Base-by-base conservation (phyloP, 2,113 vertebrate species). In the Salvelinus namaycush region DNA sequence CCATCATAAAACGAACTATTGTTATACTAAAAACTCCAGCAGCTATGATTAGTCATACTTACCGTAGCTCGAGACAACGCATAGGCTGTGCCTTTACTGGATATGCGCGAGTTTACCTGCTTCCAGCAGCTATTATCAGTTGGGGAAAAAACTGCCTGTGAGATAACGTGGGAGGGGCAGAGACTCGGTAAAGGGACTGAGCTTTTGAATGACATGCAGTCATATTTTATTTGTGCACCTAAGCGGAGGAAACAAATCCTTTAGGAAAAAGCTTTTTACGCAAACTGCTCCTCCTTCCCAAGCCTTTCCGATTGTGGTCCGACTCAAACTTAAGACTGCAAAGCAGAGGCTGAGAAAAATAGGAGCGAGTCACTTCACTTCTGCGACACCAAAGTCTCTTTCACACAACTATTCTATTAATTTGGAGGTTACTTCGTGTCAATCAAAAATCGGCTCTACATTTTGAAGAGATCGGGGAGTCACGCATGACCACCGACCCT, bases 281-380 rank as follows among this genome's bases (percentile, higher is more conserved):
- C 76, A 84, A 24, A 80, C 86, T 29, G 79, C 75, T 68, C 75
- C 79, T 86, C 88, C 89, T 88, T 86, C 74, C 6, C 49, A 22
- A 67, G 54, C 75, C 74, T 73, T 71, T 78, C 73, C 49, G 72
- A 26, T 74, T 67, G 22, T 20, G 62, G 39, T 75, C 54, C 75
- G 67, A 75, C 72, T 79, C 73, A 72, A 72, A 75, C 59, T 71
- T 70, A 44, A 44, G 29, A n/a, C 27, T 70, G 44, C 48, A 49
- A 18, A 18, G 59, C 16, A 24, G 49, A 34, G 57, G n/a, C 26
- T 16, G 68, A 29, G 64, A 29, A 78, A 48, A 39, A 29, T 49
- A 54, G 51, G 39, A 34, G 34, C 5, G 44, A 69, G 31, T n/a
- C 27, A 26, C 67, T 13, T 24, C 57, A 34, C 34, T 7, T 1